Conservation (phyloP, 92 coral and sea anemone genomes). For the Palythoa grandis region DNA sequence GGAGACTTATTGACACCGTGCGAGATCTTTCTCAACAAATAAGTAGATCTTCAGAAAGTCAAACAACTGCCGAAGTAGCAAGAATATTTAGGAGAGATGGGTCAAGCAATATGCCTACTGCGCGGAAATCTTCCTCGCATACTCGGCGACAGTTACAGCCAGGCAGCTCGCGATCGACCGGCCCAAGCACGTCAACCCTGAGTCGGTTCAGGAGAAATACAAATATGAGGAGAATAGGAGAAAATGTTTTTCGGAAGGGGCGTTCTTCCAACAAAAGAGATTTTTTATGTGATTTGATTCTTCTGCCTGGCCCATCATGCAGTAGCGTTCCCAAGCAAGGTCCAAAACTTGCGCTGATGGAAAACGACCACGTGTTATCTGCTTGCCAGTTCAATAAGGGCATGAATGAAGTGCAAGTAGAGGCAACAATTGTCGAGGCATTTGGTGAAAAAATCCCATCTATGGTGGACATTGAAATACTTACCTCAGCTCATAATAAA, state of each 20-base stretch:
- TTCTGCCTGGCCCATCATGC: constrained; percentile 44
- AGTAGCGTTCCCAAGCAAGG: constrained; percentile 47
- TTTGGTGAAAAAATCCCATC: constrained; percentile 56
- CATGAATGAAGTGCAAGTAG: constrained; percentile 51
- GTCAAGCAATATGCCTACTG: constrained; percentile 24
- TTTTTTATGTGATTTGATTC: constrained; percentile 49
- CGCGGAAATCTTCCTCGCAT: constrained; percentile 19
- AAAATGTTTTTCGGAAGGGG: constrained; percentile 3
- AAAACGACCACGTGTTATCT: constrained; percentile 60
- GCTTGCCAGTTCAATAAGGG: constrained; percentile 51
- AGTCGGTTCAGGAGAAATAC: constrained; percentile 19
- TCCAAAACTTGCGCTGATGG: constrained; percentile 44
- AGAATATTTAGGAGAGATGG: constrained; percentile 6
- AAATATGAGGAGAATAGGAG: constrained; percentile 33
- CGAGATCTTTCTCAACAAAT: constrained; percentile 36
- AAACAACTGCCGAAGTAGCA: constrained; percentile 14
- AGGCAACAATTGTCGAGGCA: constrained; percentile 54
- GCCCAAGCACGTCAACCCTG: background rate
- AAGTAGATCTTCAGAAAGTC: constrained; percentile 34
- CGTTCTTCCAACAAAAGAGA: constrained; percentile 26
- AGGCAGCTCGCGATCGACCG: background rate
- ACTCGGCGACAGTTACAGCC: constrained; percentile 8
- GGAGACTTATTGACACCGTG: constrained; percentile 24
- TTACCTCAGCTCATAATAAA: constrained; percentile 45
- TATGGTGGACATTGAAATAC: constrained; percentile 40